Evolutionary conservation across 1,140 invertebrate genomes (phyloP).

Genomic region (Oscheius sp.): DNA sequence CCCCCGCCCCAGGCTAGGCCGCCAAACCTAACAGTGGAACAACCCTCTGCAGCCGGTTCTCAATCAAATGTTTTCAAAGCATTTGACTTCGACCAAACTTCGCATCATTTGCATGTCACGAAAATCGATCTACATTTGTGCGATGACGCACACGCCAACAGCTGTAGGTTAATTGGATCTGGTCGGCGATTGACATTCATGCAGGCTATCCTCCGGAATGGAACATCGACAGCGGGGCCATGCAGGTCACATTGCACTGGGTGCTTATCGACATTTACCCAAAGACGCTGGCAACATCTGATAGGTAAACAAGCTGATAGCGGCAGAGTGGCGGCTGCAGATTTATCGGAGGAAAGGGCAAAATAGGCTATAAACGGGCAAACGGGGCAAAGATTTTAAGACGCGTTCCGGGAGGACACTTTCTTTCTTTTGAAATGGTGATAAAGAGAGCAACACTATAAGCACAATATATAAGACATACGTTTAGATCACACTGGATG

Average conservation of each 20-base stretch:
- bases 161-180: conserved; percentile 63
- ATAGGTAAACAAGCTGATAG: neutral
- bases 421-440: neutral
- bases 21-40: neutral
- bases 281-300: conserved; percentile 78
- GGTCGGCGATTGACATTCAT: conserved; percentile 60
- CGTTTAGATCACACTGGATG: conserved; percentile 45
- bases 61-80: conserved; percentile 61
- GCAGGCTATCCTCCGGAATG: conserved; percentile 53
- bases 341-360: no score
- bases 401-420: no score
- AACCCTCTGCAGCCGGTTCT: neutral
- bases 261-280: conserved; percentile 94
- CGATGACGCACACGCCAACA: conserved; percentile 77
- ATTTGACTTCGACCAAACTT: conserved; percentile 93
- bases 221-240: conserved; percentile 79
- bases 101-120: conserved; percentile 89
- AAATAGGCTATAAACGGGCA: no score
- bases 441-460: no score
- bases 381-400: no score
- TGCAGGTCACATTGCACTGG: conserved; percentile 80
- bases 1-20: neutral
- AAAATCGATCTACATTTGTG: conserved; percentile 93
- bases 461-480: no score
- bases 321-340: no score